Percentiles rank a stretch among this genome's conserved stretches.
Evolutionary conservation across 2,113 vertebrate species (phyloP).

Genomic region (Pelecanus crispus): DNA sequence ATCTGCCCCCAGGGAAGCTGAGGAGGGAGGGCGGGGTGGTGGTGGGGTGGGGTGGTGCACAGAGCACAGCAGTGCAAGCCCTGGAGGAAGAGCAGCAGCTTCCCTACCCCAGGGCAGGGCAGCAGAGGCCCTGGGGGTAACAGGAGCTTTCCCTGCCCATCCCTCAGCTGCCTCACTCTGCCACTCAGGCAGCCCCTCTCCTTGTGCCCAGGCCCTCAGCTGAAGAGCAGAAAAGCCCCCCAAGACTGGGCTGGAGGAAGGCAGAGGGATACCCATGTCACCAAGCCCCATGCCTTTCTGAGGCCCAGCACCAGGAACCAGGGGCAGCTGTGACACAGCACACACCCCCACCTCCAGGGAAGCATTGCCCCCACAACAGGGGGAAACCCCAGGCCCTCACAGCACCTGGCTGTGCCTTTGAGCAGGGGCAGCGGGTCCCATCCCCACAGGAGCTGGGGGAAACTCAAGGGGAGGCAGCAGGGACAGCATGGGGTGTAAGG

Average conservation of each 20-base stretch:
- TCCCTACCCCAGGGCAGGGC: too few species aligned
- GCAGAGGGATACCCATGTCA: background rate
- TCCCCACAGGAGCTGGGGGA: background rate
- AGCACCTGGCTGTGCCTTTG: background rate
- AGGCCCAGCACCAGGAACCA: background rate
- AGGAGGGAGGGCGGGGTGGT: background rate
- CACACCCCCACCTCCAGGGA: background rate
- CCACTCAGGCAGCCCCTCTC: background rate
- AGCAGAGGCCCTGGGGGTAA: background rate
- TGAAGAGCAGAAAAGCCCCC: background rate
- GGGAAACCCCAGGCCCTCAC: accelerated
- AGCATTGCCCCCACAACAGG: accelerated
- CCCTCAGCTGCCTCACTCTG: background rate
- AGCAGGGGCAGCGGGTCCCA: too few species aligned
- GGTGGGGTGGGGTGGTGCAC: too few species aligned
- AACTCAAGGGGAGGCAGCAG: background rate
- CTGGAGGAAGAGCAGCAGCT: background rate
- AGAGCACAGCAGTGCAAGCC: background rate
- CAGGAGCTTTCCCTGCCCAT: too few species aligned
- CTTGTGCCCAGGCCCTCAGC: background rate
- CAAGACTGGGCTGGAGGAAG: background rate
- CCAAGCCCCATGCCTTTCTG: background rate
- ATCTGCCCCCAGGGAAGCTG: too few species aligned
- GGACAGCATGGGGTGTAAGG: background rate
- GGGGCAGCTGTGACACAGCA: too few species aligned